Evolutionary conservation across 2,113 vertebrate genomes (phyloP), one percentile per base, ranked within the genome.

Genomic region (Tenrec ecaudatus): DNA sequence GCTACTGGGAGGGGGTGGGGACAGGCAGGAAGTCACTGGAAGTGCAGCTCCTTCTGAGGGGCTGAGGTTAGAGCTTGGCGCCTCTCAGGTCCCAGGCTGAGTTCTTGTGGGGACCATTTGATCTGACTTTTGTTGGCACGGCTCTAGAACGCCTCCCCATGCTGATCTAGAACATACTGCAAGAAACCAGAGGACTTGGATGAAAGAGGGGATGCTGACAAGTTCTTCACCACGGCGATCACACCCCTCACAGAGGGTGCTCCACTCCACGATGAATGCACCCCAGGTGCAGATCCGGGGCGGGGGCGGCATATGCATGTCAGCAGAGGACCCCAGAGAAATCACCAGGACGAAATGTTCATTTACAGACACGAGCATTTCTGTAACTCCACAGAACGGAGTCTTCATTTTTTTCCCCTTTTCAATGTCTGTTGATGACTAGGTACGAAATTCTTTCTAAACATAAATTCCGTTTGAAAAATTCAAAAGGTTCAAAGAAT

Each of bases 391-490:
- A 53, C 47, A 10, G 9, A 53, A 53, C 12, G 47, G 27, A 76
- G 33, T 1, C 27, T 86, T 93, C 33, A 36, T 14, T 81, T 90
- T 81, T 90, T 53, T 53, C 43, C 10, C 79, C 69, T 82, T 88
- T 58, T 38, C n/a, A 15, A 69, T 69, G 27, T 16, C 31, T 69
- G 29, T 16, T 82, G 77, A 66, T 90, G 60, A 81, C 1, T 23
- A 84, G 60, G 47, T 14, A 53, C 9, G 9, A 53, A 10, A 10
- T 53, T 53, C 47, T 53, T 53, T 53, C 47, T 53, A 53, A 53
- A 5, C 47, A 53, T 82, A 86, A 11, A 75, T 43, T 25, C 12
- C 20, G 68, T 58, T 68, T 89, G 53, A 91, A 91, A 90, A 94
- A 78, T 38, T 88, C 27, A n/a, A 76, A 86, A 86, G 58, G 23